Evolutionary conservation across 2,113 vertebrate species (phyloP), one percentile per base, ranked within the genome.

Genomic region (Hystrix cristata): DNA sequence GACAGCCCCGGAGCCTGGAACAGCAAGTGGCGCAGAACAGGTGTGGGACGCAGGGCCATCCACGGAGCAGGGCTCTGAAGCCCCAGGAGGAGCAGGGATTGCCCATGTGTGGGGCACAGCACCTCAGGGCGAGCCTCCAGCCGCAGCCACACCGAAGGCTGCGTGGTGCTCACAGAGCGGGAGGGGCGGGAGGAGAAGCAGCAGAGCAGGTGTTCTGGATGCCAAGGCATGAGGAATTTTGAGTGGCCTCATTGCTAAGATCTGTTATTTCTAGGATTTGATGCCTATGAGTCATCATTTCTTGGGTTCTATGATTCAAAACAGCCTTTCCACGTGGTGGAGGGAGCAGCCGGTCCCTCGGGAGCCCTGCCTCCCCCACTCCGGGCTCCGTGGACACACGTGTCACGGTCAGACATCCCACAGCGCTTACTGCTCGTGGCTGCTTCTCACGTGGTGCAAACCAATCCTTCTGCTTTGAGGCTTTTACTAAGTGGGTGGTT

Each of bases 251-350:
- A 1, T 46, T 92, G 84, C 67, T 87, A 71, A 96, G 93, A 57
- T 31, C 48, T 31, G 15, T 91, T 71, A 82, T 90, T 96, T 92
- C 90, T 96, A 92, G 95, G 96, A 64, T 86, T 74, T 31, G 55
- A 62, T 65, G 80, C 60, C 82, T 87, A 31, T 95, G 97, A 97
- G 12, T 97, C 97, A 91, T 86, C 62, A 13, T 87, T 96, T 96
- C 95, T 96, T 92, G 85, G 89, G 95, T 51, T 55, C 76, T 84
- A 1, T 81, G 87, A 92, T 94, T 93, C 10, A 19, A 93, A 92
- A 87, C 80, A 90, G 95, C 80, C 82, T 93, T 95, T 76, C 72
- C 59, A 43, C 23, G 1, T 80, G 92, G 53, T 87, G 13, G 46
- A 38, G 82, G 82, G 43, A 48, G 51, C 11, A 3, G 60, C 3